Evolutionary conservation across 1,140 invertebrate genomes (phyloP).

Genomic region (Neodiprion pinetum): DNA sequence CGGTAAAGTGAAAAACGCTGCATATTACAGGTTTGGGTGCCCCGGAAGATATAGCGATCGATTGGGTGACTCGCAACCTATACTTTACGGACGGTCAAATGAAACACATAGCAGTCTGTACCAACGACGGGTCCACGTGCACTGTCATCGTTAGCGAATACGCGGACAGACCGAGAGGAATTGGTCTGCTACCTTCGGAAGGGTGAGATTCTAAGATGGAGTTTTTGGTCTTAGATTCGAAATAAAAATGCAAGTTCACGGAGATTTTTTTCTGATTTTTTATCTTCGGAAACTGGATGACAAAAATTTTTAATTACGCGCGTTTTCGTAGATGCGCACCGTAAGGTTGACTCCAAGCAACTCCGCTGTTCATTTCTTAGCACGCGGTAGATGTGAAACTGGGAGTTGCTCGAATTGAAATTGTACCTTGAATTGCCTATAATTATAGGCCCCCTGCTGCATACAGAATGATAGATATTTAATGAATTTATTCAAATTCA

Average conservation of each 20-base stretch:
- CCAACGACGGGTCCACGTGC: conserved; percentile 68
- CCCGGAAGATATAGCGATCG: conserved; percentile 79
- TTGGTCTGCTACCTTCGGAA: conserved; percentile 68
- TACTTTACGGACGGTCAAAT: conserved; percentile 81
- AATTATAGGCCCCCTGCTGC: not conserved
- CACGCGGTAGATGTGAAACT: too few species aligned
- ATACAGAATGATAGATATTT: not conserved
- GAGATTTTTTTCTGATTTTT: not conserved
- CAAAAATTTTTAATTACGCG: too few species aligned
- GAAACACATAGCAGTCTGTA: conserved; percentile 78
- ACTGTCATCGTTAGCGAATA: conserved; percentile 67
- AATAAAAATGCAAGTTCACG: not conserved
- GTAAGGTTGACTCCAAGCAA: not conserved
- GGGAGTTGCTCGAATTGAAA: not conserved
- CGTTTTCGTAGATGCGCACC: too few species aligned
- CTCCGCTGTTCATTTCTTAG: not conserved
- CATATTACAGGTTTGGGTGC: conserved; percentile 68
- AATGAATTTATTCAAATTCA: not conserved
- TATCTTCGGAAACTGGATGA: not conserved
- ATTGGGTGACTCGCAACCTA: conserved; percentile 82
- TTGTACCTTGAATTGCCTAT: too few species aligned
- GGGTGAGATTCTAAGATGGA: conserved; percentile 57
- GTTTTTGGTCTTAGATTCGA: conserved; percentile 17
- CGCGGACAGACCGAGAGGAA: conserved; percentile 67
- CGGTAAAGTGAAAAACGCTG: conserved; percentile 8